Conservation (phyloP, 2,113 vertebrate genomes). For the Limnothrissa miodon region DNA sequence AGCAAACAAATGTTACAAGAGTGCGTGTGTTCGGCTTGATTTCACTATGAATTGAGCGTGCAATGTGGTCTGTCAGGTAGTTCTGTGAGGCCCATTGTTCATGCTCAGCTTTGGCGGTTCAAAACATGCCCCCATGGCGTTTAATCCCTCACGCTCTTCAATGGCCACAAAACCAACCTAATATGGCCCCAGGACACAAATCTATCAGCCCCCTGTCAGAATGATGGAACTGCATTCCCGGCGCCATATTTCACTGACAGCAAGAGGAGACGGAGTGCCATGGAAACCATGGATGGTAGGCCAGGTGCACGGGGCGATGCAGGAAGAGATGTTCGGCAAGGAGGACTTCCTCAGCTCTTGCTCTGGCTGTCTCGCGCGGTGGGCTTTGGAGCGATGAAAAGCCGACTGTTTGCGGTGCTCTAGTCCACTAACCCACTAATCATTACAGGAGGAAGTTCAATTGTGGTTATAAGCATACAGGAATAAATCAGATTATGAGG, state of each 20-base stretch:
- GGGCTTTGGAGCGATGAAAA: neutral
- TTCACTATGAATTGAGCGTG: neutral
- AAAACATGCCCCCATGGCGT: conserved; percentile 12
- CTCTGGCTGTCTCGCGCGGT: neutral
- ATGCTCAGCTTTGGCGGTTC: neutral
- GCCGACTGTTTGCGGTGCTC: neutral
- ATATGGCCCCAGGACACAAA: conserved; percentile 34
- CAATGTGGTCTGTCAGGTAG: neutral
- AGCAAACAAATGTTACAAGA: neutral
- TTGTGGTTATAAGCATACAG: conserved; percentile 18
- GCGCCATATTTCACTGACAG: conserved; percentile 20
- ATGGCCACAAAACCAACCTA: conserved; percentile 33
- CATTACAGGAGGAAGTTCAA: conserved; percentile 13
- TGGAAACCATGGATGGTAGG: neutral
- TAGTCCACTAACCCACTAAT: neutral
- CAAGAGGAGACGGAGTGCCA: neutral
- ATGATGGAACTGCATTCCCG: conserved; percentile 35
- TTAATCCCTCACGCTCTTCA: conserved; percentile 37
- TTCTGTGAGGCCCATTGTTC: neutral
- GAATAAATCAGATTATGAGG: conserved; percentile 12
- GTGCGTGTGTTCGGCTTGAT: neutral
- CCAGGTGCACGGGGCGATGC: neutral
- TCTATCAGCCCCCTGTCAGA: conserved; percentile 38
- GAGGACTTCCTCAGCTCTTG: neutral
- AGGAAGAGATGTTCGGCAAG: neutral